Evolutionary conservation across 2,113 vertebrate genomes (phyloP).

Genomic region (Cardinalis cardinalis): DNA sequence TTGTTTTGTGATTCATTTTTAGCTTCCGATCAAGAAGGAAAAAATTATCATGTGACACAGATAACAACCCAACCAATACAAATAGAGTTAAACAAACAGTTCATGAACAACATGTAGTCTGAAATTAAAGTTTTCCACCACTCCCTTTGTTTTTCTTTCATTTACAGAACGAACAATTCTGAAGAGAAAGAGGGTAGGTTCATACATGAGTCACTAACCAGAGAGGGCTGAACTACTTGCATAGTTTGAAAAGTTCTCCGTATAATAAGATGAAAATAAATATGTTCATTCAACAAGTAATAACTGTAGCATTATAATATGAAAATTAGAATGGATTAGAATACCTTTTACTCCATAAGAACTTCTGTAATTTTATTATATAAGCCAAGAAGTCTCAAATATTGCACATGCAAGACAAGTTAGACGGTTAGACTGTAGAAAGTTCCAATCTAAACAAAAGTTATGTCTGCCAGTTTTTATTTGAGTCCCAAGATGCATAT

Average conservation of each 20-base stretch:
- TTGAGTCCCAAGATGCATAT: neutral
- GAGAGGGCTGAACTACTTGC: neutral
- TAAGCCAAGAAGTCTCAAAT: neutral
- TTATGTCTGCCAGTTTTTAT: neutral
- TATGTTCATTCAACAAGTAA: neutral
- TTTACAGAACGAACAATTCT: constrained; percentile 13
- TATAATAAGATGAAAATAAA: neutral
- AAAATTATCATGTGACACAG: neutral
- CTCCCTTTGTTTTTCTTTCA: neutral
- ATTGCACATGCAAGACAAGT: neutral
- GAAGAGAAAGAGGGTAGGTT: constrained; percentile 1
- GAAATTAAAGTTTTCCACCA: constrained; percentile 50
- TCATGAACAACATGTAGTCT: constrained; percentile 3
- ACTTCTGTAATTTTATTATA: neutral
- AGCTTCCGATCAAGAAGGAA: neutral
- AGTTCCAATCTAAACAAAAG: neutral
- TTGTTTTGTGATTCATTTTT: constrained; percentile 43
- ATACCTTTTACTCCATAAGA: neutral
- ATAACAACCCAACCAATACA: constrained; percentile 54
- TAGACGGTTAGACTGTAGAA: neutral
- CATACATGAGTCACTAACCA: constrained; percentile 15
- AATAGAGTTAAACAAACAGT: constrained; percentile 45
- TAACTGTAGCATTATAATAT: neutral
- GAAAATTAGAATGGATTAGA: neutral
- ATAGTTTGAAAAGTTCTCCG: neutral